Conservation (phyloP, 2,113 vertebrate species). For the Clarias magur region DNA sequence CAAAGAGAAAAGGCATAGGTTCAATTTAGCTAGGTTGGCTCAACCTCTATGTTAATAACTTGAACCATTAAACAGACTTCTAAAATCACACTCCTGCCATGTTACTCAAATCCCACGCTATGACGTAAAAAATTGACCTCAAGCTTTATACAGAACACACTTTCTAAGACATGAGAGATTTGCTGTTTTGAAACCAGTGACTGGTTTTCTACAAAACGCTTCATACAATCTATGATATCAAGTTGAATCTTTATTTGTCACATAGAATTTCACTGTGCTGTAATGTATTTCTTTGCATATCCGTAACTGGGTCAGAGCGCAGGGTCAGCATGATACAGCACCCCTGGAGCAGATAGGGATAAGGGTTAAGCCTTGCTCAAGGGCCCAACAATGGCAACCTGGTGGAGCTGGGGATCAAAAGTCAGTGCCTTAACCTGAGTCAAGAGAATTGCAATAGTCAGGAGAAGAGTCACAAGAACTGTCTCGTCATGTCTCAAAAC, state of each 20-base stretch:
- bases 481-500: neutral
- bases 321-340: too few relatives aligned
- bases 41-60: neutral
- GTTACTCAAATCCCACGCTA: neutral
- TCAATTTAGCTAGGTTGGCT: neutral
- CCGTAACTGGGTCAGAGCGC: too few relatives aligned
- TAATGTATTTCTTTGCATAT: too few relatives aligned
- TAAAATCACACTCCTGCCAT: neutral
- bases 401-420: too few relatives aligned
- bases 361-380: too few relatives aligned
- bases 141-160: neutral
- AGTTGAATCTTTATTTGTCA: too few relatives aligned
- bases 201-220: neutral
- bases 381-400: too few relatives aligned
- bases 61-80: neutral
- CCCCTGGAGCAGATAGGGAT: too few relatives aligned
- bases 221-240: neutral
- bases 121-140: neutral
- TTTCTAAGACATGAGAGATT: neutral
- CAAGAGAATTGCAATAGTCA: too few relatives aligned
- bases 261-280: too few relatives aligned
- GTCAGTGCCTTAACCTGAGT: too few relatives aligned
- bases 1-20: neutral
- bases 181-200: neutral
- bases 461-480: neutral